These are phyloP conservation scores for Apus apus DNA, from an alignment of 2,113 vertebrate genomes.

Conservation along the genomic window DNA sequence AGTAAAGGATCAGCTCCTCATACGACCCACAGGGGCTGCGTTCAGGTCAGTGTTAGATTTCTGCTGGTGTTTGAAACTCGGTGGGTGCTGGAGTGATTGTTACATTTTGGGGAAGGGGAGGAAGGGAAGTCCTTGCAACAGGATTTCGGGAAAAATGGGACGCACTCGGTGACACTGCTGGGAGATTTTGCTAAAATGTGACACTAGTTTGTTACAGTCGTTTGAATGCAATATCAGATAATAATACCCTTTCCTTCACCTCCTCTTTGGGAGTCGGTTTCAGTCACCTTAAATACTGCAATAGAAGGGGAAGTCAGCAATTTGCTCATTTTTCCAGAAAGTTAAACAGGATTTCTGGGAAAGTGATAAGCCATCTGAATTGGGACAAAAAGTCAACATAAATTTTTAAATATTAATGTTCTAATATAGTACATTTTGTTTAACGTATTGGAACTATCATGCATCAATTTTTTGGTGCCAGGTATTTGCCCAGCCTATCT, in stretches of 20 bases:
- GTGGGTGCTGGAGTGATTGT: slow-evolving; percentile 51
- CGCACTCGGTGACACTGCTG: neutral
- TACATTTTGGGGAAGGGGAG: slow-evolving; percentile 33
- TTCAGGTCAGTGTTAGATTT: slow-evolving; percentile 55
- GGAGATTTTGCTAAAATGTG: slow-evolving; percentile 21
- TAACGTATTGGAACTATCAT: slow-evolving; percentile 70
- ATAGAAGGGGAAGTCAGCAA: slow-evolving; percentile 8
- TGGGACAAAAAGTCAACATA: neutral
- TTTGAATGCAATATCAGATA: neutral
- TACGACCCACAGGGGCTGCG: neutral
- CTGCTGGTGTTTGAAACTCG: slow-evolving; percentile 37
- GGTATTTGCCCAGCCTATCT: slow-evolving; percentile 69
- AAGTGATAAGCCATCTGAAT: slow-evolving; percentile 16
- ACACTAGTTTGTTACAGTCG: slow-evolving; percentile 22
- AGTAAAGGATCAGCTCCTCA: slow-evolving; percentile 51
- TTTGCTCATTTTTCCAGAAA: slow-evolving; percentile 24
- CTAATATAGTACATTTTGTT: slow-evolving; percentile 64
- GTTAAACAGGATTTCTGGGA: neutral
- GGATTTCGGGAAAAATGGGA: neutral
- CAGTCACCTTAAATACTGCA: neutral
- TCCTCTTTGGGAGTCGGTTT: neutral
- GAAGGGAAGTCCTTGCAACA: neutral
- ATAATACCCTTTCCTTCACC: neutral
- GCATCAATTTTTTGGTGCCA: slow-evolving; percentile 74
- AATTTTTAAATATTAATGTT: slow-evolving; percentile 66